Conservation (phyloP, 2,113 vertebrate species). For the Tretioscincus oriximinensis region DNA sequence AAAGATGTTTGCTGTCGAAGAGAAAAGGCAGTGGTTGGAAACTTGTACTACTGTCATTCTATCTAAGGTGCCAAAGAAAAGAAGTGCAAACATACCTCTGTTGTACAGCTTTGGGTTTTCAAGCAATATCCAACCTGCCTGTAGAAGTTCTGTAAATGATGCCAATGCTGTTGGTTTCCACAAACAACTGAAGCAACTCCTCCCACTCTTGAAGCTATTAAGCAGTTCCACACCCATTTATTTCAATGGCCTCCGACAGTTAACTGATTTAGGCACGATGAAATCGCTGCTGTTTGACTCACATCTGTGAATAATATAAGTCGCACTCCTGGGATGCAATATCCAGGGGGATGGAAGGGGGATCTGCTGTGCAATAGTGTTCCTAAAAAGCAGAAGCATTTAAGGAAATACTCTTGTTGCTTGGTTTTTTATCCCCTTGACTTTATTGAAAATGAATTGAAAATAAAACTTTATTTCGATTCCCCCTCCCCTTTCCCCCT, state of each 20-base stretch:
- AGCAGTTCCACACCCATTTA: constrained; percentile 20
- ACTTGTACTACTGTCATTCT: constrained; percentile 11
- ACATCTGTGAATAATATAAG: constrained; percentile 28
- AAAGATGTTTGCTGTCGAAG: background rate
- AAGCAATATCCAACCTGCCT: constrained; percentile 28
- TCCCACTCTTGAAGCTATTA: constrained; percentile 36
- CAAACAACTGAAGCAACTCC: constrained; percentile 44
- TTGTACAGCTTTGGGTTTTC: constrained; percentile 20
- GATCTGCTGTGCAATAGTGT: background rate
- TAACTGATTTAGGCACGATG: constrained; percentile 2
- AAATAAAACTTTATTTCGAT: background rate
- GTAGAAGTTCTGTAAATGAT: constrained; percentile 42
- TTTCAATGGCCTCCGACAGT: constrained; percentile 7
- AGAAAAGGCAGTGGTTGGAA: background rate
- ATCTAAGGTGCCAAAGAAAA: background rate
- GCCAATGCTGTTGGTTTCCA: constrained; percentile 56
- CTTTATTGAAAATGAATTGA: background rate
- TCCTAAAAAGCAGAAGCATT: background rate
- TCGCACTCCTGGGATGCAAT: background rate
- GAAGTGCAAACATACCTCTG: constrained; percentile 61
- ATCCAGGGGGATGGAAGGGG: constrained; percentile 10
- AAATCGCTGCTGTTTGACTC: constrained; percentile 21
- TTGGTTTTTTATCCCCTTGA: background rate
- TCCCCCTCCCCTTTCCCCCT: background rate
- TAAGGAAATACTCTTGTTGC: background rate